Conservation (phyloP, 2,113 vertebrate species). For the Smithornis capensis region DNA sequence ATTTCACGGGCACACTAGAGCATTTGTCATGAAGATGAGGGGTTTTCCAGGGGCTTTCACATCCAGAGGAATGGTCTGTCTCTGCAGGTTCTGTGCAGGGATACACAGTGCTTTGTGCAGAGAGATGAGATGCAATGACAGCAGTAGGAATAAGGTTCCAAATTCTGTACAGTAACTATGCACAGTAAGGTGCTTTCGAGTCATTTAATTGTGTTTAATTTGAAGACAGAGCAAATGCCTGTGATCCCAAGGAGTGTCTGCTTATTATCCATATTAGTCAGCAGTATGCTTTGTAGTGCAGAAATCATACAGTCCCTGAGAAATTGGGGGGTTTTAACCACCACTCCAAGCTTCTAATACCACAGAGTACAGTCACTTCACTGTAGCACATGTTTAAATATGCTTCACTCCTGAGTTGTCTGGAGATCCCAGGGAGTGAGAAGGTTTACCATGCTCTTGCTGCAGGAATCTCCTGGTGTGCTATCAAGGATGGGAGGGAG, state of each 20-base stretch:
- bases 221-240: background rate
- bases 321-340: background rate
- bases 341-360: background rate
- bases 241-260: background rate
- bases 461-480: background rate
- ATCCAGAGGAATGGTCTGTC: background rate
- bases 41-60: background rate
- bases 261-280: background rate
- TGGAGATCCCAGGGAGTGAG: background rate
- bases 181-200: background rate
- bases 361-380: background rate
- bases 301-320: background rate
- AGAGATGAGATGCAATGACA: background rate
- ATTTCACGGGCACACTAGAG: background rate
- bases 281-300: background rate
- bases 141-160: background rate
- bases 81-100: background rate
- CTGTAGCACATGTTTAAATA: background rate
- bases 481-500: background rate
- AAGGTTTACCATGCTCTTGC: background rate
- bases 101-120: background rate
- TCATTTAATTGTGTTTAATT: background rate
- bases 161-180: background rate
- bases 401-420: background rate
- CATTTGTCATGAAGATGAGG: fast-evolving